Evolutionary conservation across 2,113 vertebrate genomes (phyloP), one percentile per base, ranked within the genome.

Genomic region (Nasalis larvatus): DNA sequence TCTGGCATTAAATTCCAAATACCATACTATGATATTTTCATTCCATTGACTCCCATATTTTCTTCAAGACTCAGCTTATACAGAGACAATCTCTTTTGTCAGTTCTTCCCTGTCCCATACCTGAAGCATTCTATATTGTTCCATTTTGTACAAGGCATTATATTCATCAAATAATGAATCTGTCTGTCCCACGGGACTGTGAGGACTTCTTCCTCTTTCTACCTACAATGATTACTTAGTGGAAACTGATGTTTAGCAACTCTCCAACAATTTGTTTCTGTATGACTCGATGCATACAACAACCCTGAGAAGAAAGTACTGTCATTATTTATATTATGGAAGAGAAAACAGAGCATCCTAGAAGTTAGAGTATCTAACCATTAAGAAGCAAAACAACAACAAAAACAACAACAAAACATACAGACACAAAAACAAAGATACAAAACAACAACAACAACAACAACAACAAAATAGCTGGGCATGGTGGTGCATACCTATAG

Each of bases 11-110:
- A 84, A 73, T 82, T 96, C 60, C 37, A 63, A 77, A 56, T 20
- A 78, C 6, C 42, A 32, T 77, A 66, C 12, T 49, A 2, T 32
- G 56, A 35, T 47, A 37, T 78, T 66, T 56, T 47, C 13, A 73
- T n/a, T 91, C 60, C 6, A 2, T 21, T 54, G 56, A 25, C 13
- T 52, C 14, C 18, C 49, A 30, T 27, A 37, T 60, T n/a, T 71
- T 40, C 30, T 18, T 89, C 42, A 60, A 71, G 66, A 63, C 49
- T 83, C 32, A 83, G 4, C 8, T 69, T 86, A n/a, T 54, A 86
- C 40, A 77, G 17, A n/a, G 40, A 1, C 63, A 35, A 23, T 0
- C 1, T 30, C 23, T 16, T 42, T 10, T 16, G 0, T 63, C 10
- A 86, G 16, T 30, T 18, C 14, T 21, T 56, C 18, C 2, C 32